phyloP scores from a whole-genome alignment of 2,797 vertebrate species.

The Sarcophilus harrisii region DNA sequence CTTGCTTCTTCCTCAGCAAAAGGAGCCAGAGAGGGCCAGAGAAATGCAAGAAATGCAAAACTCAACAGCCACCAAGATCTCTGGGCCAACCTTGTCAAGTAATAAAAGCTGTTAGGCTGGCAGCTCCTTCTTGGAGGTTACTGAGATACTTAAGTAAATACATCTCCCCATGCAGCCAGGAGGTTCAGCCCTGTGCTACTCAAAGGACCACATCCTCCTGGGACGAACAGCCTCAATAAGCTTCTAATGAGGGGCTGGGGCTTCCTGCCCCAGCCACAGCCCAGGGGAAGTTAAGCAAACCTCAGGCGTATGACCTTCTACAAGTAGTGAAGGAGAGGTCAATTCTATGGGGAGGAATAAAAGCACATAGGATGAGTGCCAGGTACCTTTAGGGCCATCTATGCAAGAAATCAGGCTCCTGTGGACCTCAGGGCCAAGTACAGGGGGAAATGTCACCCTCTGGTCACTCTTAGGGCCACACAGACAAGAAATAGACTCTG shows the following conservation, averaged over 20 bases:
- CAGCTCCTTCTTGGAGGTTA: neutral
- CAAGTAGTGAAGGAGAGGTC: constrained; percentile 48
- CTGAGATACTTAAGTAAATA: neutral
- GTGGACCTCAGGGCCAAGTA: neutral
- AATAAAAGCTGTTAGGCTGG: neutral
- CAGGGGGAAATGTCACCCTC: neutral
- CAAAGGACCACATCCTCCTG: constrained; percentile 40
- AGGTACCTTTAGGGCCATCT: constrained; percentile 53
- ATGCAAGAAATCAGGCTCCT: neutral
- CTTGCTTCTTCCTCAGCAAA: neutral
- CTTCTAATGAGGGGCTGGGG: constrained; percentile 71
- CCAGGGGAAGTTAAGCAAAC: constrained; percentile 69
- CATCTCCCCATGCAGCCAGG: neutral
- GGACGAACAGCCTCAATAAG: constrained; percentile 64
- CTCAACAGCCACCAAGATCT: neutral
- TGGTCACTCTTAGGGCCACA: neutral
- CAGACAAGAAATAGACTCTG: neutral
- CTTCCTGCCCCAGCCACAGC: neutral
- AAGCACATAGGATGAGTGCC: constrained; percentile 72
- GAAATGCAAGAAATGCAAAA: neutral
- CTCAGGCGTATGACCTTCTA: constrained; percentile 16
- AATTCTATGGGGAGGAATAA: constrained; percentile 72
- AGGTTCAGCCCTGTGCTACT: constrained; percentile 6
- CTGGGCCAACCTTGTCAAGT: neutral
- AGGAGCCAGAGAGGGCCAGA: neutral